Conservation (phyloP, 2,797 vertebrate species). For the Sebastes vulpes region DNA sequence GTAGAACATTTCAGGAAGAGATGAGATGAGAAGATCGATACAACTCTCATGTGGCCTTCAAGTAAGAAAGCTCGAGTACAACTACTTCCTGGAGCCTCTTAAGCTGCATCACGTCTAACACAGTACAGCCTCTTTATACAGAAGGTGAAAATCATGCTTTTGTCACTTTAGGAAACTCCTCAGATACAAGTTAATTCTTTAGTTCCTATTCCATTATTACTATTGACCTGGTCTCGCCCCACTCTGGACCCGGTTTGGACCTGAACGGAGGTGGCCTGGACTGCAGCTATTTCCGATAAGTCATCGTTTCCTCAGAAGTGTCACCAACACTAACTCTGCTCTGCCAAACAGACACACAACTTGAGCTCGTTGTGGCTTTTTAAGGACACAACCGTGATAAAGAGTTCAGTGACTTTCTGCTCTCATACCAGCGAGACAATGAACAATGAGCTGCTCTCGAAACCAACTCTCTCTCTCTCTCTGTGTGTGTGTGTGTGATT, state of each 20-base stretch:
- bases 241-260: background rate
- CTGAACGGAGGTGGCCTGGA: background rate
- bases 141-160: background rate
- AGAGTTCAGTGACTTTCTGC: background rate
- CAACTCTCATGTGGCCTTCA: background rate
- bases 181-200: background rate
- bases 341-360: constrained; percentile 1
- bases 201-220: background rate
- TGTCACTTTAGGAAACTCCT: background rate
- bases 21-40: too few species aligned
- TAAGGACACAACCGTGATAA: constrained; percentile 3
- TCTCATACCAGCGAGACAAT: background rate
- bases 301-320: constrained; percentile 15
- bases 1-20: too few species aligned
- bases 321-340: background rate
- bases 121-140: background rate
- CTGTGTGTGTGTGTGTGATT: constrained; percentile 7
- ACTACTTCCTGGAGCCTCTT: background rate
- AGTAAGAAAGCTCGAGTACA: background rate
- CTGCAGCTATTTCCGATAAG: background rate
- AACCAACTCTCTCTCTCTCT: background rate
- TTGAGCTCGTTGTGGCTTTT: background rate
- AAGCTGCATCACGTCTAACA: background rate
- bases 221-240: background rate
- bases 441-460: background rate